Conservation (phyloP, 2,888 invertebrate species). For the Spialia ferax region DNA sequence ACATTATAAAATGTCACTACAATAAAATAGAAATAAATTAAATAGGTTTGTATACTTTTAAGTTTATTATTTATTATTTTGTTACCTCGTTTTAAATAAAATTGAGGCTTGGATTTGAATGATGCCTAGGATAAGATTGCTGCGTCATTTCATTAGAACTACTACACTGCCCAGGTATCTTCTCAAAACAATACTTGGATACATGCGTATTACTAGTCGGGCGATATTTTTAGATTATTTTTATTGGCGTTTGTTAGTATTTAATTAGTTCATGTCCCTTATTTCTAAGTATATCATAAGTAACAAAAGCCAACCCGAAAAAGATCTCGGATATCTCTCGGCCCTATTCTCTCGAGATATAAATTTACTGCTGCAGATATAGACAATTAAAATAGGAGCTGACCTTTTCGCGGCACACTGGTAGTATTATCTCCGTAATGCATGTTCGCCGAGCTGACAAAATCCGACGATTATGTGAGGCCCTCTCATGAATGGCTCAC, state of each 20-base stretch:
- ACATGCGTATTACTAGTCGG: too few relatives aligned
- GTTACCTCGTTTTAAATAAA: too few relatives aligned
- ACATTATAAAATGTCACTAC: background rate
- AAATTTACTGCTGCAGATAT: conserved; percentile 37
- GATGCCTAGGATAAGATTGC: too few relatives aligned
- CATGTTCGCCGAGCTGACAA: conserved; percentile 30
- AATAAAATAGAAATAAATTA: too few relatives aligned
- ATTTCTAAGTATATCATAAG: conserved; percentile 16
- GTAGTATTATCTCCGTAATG: conserved; percentile 34
- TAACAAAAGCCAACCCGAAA: conserved; percentile 27
- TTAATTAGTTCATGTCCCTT: conserved; percentile 16
- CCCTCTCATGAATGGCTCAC: conserved; percentile 17
- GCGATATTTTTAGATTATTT: too few relatives aligned
- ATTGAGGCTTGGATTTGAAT: too few relatives aligned
- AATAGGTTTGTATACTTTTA: too few relatives aligned
- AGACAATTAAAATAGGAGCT: conserved; percentile 36
- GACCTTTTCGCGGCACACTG: conserved; percentile 33
- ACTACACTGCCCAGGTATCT: too few relatives aligned
- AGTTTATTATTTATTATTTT: too few relatives aligned
- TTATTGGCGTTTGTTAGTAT: too few relatives aligned
- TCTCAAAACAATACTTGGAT: too few relatives aligned
- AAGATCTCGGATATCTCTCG: conserved; percentile 16
- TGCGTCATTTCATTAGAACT: too few relatives aligned
- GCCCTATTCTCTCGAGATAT: conserved; percentile 31
- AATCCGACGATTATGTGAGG: conserved; percentile 29